Percentiles rank a stretch among this genome's conserved stretches.
Conservation (phyloP, 2,888 invertebrate species). For the Pandemis cinnamomeana region DNA sequence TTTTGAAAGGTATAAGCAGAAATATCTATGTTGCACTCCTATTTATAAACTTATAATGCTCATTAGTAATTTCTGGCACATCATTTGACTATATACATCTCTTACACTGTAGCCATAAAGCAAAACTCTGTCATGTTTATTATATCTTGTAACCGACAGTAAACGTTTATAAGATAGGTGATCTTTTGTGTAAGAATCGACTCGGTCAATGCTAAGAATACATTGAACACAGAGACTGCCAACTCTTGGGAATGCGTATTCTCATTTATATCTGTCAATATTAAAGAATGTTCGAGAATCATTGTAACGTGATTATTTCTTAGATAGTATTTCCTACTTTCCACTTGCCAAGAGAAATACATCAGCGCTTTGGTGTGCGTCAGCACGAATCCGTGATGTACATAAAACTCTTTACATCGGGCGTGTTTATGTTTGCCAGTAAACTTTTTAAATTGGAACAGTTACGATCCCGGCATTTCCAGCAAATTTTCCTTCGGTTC, state of each 20-base stretch:
- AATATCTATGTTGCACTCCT: constrained; percentile 21
- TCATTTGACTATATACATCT: constrained; percentile 25
- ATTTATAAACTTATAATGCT: constrained; percentile 1
- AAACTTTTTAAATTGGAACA: constrained; percentile 39
- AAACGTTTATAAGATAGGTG: constrained; percentile 2
- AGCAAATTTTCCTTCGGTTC: neutral
- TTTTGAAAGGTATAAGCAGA: constrained; percentile 78
- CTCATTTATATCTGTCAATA: constrained; percentile 40
- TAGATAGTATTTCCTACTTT: constrained; percentile 37
- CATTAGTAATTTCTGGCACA: constrained; percentile 28
- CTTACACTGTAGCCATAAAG: constrained; percentile 10
- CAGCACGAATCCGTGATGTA: constrained; percentile 51
- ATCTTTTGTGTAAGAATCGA: constrained; percentile 5
- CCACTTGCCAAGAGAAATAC: constrained; percentile 46
- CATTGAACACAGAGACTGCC: constrained; percentile 34
- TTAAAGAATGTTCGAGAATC: constrained; percentile 39
- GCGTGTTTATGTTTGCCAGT: constrained; percentile 45
- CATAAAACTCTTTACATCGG: constrained; percentile 41
- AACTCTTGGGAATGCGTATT: constrained; percentile 26
- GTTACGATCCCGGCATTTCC: constrained; percentile 30
- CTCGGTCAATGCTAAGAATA: constrained; percentile 20
- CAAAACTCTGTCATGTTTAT: constrained; percentile 12
- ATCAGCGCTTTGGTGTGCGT: constrained; percentile 48
- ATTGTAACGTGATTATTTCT: constrained; percentile 35
- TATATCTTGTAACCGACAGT: neutral